Percentiles rank a stretch among this genome's conserved stretches.
phyloP scores from a whole-genome alignment of 2,888 invertebrate genomes.

The Lasioglossum pauxillum region DNA sequence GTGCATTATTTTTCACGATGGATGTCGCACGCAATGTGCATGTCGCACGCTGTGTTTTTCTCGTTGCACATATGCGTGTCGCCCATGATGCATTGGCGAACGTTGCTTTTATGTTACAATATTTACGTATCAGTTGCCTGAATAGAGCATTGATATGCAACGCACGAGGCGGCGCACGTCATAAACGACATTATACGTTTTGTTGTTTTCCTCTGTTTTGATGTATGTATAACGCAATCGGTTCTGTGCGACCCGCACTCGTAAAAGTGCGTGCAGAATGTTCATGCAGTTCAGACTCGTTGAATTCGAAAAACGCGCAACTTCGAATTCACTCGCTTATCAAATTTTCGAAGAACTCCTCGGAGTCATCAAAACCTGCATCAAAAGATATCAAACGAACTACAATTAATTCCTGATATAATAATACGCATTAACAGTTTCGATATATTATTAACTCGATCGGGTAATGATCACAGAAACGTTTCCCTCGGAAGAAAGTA shows the following conservation, averaged over 20 bases:
- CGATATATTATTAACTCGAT: neutral
- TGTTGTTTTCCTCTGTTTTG: conserved; percentile 2
- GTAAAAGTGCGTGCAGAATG: neutral
- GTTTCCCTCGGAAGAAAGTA: neutral
- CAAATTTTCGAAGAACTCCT: neutral
- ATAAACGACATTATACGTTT: conserved; percentile 7
- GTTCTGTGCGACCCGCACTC: neutral
- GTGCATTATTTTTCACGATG: neutral
- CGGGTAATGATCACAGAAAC: neutral
- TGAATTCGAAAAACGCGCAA: neutral
- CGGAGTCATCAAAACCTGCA: neutral
- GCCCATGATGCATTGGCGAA: neutral
- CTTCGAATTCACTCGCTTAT: neutral
- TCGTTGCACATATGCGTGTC: too few species aligned
- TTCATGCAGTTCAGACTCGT: neutral
- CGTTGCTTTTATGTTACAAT: neutral
- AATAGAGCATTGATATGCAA: conserved; percentile 5
- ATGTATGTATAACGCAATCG: neutral
- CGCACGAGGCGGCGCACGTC: neutral
- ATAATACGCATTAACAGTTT: neutral
- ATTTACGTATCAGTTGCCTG: neutral
- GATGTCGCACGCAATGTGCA: neutral
- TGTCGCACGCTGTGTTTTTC: neutral
- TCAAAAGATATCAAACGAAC: neutral
- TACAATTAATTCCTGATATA: neutral